Percentiles rank a stretch among this genome's conserved stretches.
Conservation (phyloP, 1,140 invertebrate species). For the Drosophila repleta region DNA sequence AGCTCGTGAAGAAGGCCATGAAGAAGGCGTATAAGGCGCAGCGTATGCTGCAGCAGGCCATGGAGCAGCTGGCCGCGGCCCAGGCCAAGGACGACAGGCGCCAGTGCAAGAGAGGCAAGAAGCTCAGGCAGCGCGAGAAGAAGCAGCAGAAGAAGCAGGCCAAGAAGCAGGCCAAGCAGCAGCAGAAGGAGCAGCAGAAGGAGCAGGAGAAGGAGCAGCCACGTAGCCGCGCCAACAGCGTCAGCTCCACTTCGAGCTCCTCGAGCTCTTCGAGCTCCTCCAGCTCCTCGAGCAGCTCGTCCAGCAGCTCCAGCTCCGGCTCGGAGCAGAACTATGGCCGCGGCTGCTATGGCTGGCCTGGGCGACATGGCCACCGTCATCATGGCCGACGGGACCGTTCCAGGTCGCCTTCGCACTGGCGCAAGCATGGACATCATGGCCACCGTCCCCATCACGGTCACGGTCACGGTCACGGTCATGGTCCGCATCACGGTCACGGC, state of each 20-base stretch:
- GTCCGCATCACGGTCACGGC: constrained; percentile 25
- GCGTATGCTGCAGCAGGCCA: constrained; percentile 52
- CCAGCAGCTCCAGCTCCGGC: constrained; percentile 30
- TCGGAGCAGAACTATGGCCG: constrained; percentile 15
- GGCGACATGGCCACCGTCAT: constrained; percentile 12
- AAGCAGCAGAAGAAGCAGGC: constrained; percentile 44
- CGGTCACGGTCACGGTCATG: constrained; percentile 23
- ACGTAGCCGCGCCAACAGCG: constrained; percentile 44
- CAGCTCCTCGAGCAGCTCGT: constrained; percentile 26
- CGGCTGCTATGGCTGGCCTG: constrained; percentile 32
- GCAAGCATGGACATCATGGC: constrained; percentile 30
- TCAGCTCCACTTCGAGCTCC: constrained; percentile 41
- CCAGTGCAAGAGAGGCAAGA: constrained; percentile 27
- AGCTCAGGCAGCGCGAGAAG: constrained; percentile 37
- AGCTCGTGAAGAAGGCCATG: constrained; percentile 53
- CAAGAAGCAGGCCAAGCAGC: constrained; percentile 49
- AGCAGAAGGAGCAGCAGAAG: background rate
- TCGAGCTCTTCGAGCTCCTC: constrained; percentile 25
- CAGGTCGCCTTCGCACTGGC: constrained; percentile 33
- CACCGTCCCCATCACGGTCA: constrained; percentile 20
- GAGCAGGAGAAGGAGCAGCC: background rate
- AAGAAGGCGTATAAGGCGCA: constrained; percentile 63
- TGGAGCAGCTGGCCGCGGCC: constrained; percentile 48
- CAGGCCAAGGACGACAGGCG: constrained; percentile 3
- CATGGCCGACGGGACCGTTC: constrained; percentile 26